phyloP scores from a whole-genome alignment of 1,140 invertebrate species.

The Samia ricini region DNA sequence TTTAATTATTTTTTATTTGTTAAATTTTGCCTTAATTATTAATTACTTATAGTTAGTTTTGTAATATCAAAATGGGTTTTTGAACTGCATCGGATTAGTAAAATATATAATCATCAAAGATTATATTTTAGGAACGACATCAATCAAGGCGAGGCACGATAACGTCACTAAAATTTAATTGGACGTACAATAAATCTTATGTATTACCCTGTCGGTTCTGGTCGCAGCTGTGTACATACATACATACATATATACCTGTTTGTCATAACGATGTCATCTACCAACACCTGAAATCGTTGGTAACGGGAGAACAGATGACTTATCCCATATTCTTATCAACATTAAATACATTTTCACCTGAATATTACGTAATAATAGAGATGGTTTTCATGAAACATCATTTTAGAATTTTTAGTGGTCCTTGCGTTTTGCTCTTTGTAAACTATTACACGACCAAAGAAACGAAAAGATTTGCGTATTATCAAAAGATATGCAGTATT shows the following conservation, averaged over 20 bases:
- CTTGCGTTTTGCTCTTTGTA: too few species aligned
- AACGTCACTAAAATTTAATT: constrained; percentile 29
- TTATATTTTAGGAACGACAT: constrained; percentile 26
- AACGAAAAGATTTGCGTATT: too few species aligned
- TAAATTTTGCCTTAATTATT: too few species aligned
- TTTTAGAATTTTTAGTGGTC: too few species aligned
- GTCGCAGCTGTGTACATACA: constrained; percentile 15
- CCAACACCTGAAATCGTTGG: not conserved
- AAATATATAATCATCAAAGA: constrained; percentile 4
- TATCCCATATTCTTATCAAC: not conserved
- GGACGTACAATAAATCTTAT: constrained; percentile 29
- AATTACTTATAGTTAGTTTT: not conserved
- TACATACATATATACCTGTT: constrained; percentile 6
- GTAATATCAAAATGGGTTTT: not conserved
- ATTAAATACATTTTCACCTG: too few species aligned
- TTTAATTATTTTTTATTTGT: too few species aligned
- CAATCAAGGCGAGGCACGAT: constrained; percentile 26
- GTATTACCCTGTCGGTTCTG: constrained; percentile 9
- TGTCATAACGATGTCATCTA: not conserved
- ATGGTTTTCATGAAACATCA: too few species aligned
- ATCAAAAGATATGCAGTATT: too few species aligned
- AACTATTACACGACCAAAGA: too few species aligned
- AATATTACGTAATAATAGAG: too few species aligned
- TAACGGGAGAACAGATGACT: not conserved
- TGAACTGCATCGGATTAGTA: not conserved